Conservation (phyloP, 1,140 invertebrate genomes). For the Eriosoma lanigerum region DNA sequence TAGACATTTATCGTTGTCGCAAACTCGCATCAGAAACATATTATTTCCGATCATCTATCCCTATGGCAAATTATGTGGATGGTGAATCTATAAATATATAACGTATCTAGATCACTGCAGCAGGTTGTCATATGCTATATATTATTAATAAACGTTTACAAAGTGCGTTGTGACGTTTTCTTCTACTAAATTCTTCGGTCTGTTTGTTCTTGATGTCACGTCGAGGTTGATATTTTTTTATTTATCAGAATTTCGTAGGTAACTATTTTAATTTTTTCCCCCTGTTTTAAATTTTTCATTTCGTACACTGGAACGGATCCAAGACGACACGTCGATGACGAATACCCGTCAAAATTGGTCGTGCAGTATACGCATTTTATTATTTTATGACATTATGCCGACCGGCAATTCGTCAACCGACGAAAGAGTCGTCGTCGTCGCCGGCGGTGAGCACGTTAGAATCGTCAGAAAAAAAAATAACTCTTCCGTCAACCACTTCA, state of each 20-base stretch:
- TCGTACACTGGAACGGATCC: neutral
- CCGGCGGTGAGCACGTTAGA: neutral
- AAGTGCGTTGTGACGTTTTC: neutral
- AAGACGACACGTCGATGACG: neutral
- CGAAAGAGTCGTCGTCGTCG: conserved; percentile 1
- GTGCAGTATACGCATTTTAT: no score
- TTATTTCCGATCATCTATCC: no score
- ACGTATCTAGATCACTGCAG: no score
- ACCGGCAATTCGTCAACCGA: neutral
- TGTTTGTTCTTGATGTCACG: neutral
- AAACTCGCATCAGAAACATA: no score
- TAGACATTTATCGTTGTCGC: no score
- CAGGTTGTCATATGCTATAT: no score
- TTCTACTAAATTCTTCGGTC: neutral
- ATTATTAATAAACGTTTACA: neutral
- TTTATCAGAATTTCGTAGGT: neutral
- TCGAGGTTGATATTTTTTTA: neutral
- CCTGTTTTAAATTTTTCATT: no score
- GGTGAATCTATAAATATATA: no score
- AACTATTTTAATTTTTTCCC: neutral
- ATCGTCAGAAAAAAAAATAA: neutral
- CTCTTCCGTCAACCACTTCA: neutral
- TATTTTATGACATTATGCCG: neutral
- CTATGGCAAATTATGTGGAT: no score
- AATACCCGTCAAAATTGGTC: conserved; percentile 4